Evolutionary conservation across 2,113 vertebrate genomes (phyloP).

Genomic region (Peromyscus californicus): DNA sequence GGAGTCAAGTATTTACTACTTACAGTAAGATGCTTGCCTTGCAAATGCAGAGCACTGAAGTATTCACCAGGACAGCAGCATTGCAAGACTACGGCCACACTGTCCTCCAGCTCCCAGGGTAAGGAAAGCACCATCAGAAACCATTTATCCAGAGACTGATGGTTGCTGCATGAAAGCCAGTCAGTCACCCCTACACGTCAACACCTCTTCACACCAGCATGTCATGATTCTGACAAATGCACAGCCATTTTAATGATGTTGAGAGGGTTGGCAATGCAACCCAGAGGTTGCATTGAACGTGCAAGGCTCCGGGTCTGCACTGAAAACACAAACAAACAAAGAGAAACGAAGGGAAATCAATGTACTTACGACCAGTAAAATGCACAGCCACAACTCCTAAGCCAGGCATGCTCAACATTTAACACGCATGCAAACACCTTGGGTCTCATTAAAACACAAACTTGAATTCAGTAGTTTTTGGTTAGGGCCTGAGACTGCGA

Average conservation of each 20-base stretch:
- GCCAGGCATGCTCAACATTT: conserved; percentile 41
- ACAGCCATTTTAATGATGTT: conserved; percentile 11
- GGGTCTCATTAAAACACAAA: conserved; percentile 51
- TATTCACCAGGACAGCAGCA: neutral
- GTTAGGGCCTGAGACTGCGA: neutral
- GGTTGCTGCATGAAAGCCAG: conserved; percentile 6
- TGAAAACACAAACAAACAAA: neutral
- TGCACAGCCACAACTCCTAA: conserved; percentile 40
- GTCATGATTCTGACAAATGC: conserved; percentile 29
- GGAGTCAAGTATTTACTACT: conserved; percentile 40
- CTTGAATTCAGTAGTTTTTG: conserved; percentile 28
- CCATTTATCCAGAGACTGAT: neutral
- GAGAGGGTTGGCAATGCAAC: neutral
- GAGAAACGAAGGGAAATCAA: neutral
- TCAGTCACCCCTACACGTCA: conserved; percentile 22
- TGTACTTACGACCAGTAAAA: neutral
- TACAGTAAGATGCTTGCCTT: conserved; percentile 40
- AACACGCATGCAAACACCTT: conserved; percentile 37
- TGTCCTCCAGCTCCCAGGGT: neutral
- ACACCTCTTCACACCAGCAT: conserved; percentile 23
- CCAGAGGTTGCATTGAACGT: neutral
- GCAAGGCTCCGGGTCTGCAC: neutral
- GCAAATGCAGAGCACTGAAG: neutral
- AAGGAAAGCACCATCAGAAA: conserved; percentile 4
- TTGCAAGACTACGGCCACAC: neutral